A percentile compares a stretch with the other conserved stretches of the same genome.
Evolutionary conservation across 1,140 invertebrate genomes (phyloP).

Genomic region (Globodera rostochiensis): DNA sequence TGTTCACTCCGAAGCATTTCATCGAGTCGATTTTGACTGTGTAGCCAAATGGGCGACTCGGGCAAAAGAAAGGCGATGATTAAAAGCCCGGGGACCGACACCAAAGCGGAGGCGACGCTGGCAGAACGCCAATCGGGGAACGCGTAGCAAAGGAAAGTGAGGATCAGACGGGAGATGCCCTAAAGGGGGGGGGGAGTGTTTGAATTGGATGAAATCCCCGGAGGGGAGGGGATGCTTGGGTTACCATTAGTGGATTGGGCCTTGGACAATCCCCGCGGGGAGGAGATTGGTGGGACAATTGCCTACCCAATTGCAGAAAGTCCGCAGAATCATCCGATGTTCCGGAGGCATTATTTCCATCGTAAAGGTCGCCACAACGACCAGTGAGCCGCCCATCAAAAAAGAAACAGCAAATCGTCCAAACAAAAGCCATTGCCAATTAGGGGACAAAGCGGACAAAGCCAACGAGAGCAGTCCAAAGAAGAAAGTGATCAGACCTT

Average conservation of each 20-base stretch:
- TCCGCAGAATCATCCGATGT: conserved; percentile 60
- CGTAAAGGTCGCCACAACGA: conserved; percentile 37
- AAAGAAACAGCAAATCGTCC: conserved; percentile 38
- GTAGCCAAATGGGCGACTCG: conserved; percentile 62
- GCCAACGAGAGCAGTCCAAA: conserved; percentile 5
- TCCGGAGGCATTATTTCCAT: conserved; percentile 40
- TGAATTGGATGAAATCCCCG: background rate
- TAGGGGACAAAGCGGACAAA: conserved; percentile 39
- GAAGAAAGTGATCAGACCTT: conserved; percentile 1
- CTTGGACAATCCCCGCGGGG: too few species aligned
- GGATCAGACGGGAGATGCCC: conserved; percentile 57
- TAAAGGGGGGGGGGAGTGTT: conserved; percentile 19
- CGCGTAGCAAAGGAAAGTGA: conserved; percentile 60
- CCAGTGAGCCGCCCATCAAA: conserved; percentile 57
- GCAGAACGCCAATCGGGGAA: conserved; percentile 62
- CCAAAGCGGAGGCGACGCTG: conserved; percentile 58
- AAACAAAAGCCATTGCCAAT: conserved; percentile 49
- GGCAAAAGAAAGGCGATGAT: conserved; percentile 63
- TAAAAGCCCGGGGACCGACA: conserved; percentile 56
- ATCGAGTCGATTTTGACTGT: conserved; percentile 58
- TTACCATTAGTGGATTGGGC: too few species aligned
- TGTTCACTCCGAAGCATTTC: conserved; percentile 57
- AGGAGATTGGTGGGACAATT: too few species aligned
- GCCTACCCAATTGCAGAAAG: conserved; percentile 65
- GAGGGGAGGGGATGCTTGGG: too few species aligned